Conservation (phyloP, 2,113 vertebrate species). For the Erinaceus europaeus region DNA sequence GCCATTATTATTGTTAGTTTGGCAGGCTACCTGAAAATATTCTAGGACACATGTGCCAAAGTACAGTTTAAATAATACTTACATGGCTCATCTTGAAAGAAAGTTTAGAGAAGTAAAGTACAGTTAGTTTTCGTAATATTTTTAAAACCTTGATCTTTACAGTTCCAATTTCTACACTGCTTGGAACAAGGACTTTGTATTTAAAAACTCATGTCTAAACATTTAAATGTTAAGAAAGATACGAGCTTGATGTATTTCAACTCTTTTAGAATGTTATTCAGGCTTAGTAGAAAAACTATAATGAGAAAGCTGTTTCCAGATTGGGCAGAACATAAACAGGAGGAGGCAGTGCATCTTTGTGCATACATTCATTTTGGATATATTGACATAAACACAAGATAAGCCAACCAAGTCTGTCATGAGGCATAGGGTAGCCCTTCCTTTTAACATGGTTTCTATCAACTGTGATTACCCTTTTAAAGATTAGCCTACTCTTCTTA, state of each 20-base stretch:
- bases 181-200: not conserved
- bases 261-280: not conserved
- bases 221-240: not conserved
- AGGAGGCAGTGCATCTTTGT: not conserved
- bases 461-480: conserved; percentile 45
- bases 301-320: conserved; percentile 8
- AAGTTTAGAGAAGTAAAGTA: conserved; percentile 34
- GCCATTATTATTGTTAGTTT: conserved; percentile 3
- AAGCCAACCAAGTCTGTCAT: not conserved
- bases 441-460: conserved; percentile 45
- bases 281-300: not conserved
- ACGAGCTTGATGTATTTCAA: conserved; percentile 18
- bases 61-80: not conserved
- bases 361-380: not conserved
- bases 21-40: not conserved
- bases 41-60: not conserved
- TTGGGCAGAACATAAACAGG: conserved; percentile 9
- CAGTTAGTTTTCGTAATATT: not conserved
- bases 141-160: conserved; percentile 8
- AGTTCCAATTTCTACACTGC: not conserved
- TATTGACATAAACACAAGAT: not conserved
- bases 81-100: not conserved
- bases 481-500: conserved; percentile 54
- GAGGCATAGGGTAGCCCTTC: not conserved
- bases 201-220: not conserved